Evolutionary conservation across 1,140 invertebrate species (phyloP), one percentile per base, ranked within the genome.

Genomic region (Drosophila athabasca): DNA sequence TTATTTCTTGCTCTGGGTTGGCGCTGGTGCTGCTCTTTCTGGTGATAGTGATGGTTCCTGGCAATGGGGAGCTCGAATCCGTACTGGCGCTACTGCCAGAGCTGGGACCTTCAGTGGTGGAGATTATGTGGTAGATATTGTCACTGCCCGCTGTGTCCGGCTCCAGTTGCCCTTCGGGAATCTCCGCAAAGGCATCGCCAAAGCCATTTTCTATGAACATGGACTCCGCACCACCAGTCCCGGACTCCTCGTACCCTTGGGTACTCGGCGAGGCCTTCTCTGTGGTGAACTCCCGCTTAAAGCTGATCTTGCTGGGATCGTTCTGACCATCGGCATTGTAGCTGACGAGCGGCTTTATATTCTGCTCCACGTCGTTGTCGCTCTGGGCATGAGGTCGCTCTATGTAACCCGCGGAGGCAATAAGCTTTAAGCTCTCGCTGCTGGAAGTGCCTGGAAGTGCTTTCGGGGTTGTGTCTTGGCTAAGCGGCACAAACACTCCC

Each of bases 241-340:
- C 35, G 3, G 60, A n/a, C 0, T 81, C 78, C 4, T 29, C 54
- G 5, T 39, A 48, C 29, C 15, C 58, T 3, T 24, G 48, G 13
- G 51, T 68, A 17, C 64, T 69, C 11, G 45, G 39, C 4, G 1
- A 22, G 3, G 48, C 2, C 26, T 79, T 79, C 59, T 91, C 85
- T 2, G 90, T 91, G 43, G 90, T 91, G 50, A 82, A 90, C 41
- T 91, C 90, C 31, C 90, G 35, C 35, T 91, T 91, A 49, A 91
- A 90, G 59, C 91, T 91, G 22, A 91, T 71, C 53, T 91, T 91
- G 64, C 73, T 91, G 52, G 90, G 82, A 85, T 91, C 90, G 44
- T 60, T 72, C 17, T 74, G 68, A 2, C 65, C 73, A 15, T 82
- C 82, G 0, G 70, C 26, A n/a, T 66, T 77, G 61, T 79, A 83